Base-by-base conservation (phyloP, 2,113 vertebrate genomes). In the Chaetodon auriga region DNA sequence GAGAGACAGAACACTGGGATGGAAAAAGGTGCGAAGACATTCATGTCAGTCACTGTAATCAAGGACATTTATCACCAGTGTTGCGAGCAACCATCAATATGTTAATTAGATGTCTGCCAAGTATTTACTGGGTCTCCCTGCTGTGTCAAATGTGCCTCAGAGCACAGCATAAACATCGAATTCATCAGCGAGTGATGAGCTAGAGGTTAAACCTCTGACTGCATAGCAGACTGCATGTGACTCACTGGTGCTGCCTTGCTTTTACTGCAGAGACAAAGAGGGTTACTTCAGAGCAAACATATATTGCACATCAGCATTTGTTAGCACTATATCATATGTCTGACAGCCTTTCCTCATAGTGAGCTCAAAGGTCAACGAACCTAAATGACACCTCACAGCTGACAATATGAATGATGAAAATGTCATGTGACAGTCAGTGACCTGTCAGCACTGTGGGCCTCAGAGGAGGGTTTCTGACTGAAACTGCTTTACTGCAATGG, bases 221-320 rank as follows among this genome's bases (percentile, higher is more conserved):
- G 48, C 18, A 55, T 4, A 48, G 53, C 46, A 84, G 66, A 54
- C 51, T 79, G 66, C 18, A 25, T 69, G 21, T 70, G 61, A 54
- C 23, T 81, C 70, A 57, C 85, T 82, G 81, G 72, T 73, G 53
- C 78, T 76, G 51, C 51, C 70, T 60, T 79, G 76, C 72, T 82
- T 86, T 82, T 16, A 65, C 57, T 84, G 77, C 61, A 43, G 68
- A 82, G 43, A 80, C 68, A 55, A 70, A 81, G 75, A 88, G 89
- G 90, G 92, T 92, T 91, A 94, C 90, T 89, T 74, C 38, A 85
- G 90, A 81, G 89, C 91, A 92, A n/a, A 78, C 57, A 76, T 55
- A 78, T 68, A 70, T 58, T 68, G 79, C 76, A 76, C 68, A 87
- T 91, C 92, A 93, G 92, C 89, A 82, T 53, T 82, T 72, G 58